Percentiles rank a stretch among this genome's conserved stretches.
Conservation (phyloP, 2,888 invertebrate genomes). For the Standfussiana lucernea region DNA sequence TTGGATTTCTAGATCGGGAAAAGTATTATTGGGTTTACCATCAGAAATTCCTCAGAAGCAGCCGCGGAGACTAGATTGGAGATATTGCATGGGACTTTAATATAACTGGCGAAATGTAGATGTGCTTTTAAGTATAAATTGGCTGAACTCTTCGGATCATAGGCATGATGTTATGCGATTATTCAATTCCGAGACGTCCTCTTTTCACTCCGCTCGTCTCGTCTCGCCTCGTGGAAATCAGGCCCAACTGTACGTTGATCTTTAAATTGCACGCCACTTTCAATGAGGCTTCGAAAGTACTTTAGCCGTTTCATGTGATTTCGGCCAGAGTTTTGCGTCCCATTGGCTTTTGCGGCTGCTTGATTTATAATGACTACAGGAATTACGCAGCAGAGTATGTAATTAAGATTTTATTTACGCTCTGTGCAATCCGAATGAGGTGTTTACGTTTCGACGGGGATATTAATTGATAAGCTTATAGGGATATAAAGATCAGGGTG, state of each 20-base stretch:
- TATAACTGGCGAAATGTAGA: too few relatives aligned
- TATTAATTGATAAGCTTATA: neutral
- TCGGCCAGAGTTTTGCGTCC: conserved; percentile 19
- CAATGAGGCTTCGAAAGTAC: conserved; percentile 40
- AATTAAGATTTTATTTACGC: neutral
- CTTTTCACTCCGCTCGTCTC: neutral
- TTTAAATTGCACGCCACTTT: conserved; percentile 46
- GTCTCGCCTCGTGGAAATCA: neutral
- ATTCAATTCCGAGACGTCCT: neutral
- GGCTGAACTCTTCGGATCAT: too few relatives aligned
- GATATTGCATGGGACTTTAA: too few relatives aligned
- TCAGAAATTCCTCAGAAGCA: neutral
- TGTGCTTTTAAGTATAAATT: too few relatives aligned
- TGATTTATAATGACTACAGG: conserved; percentile 5
- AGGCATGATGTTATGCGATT: too few relatives aligned
- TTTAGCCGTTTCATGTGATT: conserved; percentile 41
- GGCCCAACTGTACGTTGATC: neutral
- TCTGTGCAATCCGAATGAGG: neutral
- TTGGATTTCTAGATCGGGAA: too few relatives aligned
- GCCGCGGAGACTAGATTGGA: neutral
- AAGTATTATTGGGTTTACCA: neutral
- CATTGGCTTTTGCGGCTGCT: conserved; percentile 31
- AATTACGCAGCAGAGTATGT: conserved; percentile 1
- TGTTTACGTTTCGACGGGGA: neutral
- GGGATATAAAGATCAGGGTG: too few relatives aligned